A percentile compares a stretch with the other conserved stretches of the same genome.
Evolutionary conservation across 64 coral and sea anemone species (phyloP).

Genomic region (Stichodactyla mertensii): DNA sequence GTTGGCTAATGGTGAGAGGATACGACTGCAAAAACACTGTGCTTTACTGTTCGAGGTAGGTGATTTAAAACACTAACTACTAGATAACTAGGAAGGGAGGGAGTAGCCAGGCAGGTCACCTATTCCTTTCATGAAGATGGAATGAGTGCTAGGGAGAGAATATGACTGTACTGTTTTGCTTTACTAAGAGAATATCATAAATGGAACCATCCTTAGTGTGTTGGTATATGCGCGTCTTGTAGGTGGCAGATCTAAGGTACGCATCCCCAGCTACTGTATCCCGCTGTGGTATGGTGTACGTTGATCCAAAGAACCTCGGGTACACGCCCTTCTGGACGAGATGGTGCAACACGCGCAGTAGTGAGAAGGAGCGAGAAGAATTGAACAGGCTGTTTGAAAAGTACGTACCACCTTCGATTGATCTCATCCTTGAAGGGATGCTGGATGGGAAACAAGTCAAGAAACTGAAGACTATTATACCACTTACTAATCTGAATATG

Average conservation of each 20-base stretch:
- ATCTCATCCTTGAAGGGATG: constrained; percentile 89
- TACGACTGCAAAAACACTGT: constrained; percentile 95
- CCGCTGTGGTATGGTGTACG: constrained; percentile 97
- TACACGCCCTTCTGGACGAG: constrained; percentile 87
- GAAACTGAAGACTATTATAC: constrained; percentile 97
- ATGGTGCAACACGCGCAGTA: constrained; percentile 67
- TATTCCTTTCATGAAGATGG: too few species aligned
- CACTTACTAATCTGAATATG: constrained; percentile 95
- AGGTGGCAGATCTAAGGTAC: constrained; percentile 95
- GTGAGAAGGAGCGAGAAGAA: constrained; percentile 84
- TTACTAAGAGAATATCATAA: too few species aligned
- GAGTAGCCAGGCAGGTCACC: too few species aligned
- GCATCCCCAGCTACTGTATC: constrained; percentile 96
- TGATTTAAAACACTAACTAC: too few species aligned
- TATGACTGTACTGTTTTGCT: too few species aligned
- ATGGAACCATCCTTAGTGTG: neutral
- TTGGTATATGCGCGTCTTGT: neutral
- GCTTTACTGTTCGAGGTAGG: constrained; percentile 95
- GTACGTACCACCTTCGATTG: constrained; percentile 86
- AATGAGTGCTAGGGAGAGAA: too few species aligned
- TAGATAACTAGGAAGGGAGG: too few species aligned
- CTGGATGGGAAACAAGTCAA: constrained; percentile 97
- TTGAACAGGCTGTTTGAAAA: constrained; percentile 91
- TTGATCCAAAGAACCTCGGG: constrained; percentile 95
- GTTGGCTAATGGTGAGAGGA: constrained; percentile 93